Base-by-base conservation (phyloP, 2,797 vertebrate genomes). In the Spinus olivaceus region DNA sequence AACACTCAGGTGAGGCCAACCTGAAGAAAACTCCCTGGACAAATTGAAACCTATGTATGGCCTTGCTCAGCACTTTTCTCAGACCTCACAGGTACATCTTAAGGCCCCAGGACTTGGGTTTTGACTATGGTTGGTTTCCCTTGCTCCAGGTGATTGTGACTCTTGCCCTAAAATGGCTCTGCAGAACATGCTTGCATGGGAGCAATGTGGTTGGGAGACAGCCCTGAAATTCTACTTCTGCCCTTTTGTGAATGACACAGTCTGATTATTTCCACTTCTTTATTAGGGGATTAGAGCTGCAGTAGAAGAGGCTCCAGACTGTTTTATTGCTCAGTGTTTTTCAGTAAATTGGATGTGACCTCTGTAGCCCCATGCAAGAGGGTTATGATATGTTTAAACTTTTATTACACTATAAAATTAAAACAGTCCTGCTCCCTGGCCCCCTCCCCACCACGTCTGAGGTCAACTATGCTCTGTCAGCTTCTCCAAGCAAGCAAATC, bases 351-450 rank as follows among this genome's bases (percentile, higher is more conserved):
- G 37, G 27, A 73, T 86, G 59, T 81, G 82, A 91, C 54, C 72
- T 33, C 33, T 77, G 54, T 50, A 72, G 69, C 14, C 37, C 44
- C 73, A 53, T 0, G 7, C 14, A 76, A 94, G 66, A 79, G 33
- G 13, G 41, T 1, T 90, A 51, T 60, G 66, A 91, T 85, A 83
- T 32, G 76, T 39, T 90, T 81, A 83, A 95, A 96, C 41, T 81
- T 94, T 94, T 96, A 94, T 94, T 95, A 90, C 89, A 77, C 59
- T 66, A 60, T 84, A 81, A 95, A 96, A 92, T 66, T 7, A 90
- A 88, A 69, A 70, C 11, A 60, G 33, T 84, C 32, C 41, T 90
- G 85, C 69, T 91, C 73, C 51, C 41, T 94, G 81, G 79, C 53
- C 73, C 42, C 9, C 16, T 21, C 12, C 6, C 24, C 7, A 19